Evolutionary conservation across 2,113 vertebrate genomes (phyloP).

Genomic region (Leucosticte australis): DNA sequence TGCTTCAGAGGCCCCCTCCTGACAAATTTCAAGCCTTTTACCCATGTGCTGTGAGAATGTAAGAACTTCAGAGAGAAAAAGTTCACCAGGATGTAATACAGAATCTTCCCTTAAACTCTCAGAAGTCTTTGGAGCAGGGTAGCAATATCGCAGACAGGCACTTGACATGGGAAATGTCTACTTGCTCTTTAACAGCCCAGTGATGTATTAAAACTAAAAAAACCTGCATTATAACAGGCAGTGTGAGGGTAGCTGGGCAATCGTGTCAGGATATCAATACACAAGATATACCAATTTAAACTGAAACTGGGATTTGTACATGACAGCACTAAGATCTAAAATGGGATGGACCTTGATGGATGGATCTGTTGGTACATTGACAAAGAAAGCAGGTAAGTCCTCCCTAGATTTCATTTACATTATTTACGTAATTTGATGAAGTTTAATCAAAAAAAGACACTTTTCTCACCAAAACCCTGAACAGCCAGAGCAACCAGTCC

Average conservation of each 20-base stretch:
- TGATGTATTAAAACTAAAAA: not conserved
- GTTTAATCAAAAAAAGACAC: not conserved
- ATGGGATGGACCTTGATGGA: not conserved
- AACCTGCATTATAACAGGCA: not conserved
- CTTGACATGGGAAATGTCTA: not conserved
- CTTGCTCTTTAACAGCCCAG: not conserved
- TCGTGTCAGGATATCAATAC: not conserved
- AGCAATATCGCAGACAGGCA: not conserved
- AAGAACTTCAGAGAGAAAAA: not conserved
- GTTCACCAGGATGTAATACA: not conserved
- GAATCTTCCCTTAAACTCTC: not conserved
- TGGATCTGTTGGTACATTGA: not conserved
- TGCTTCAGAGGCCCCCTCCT: not conserved
- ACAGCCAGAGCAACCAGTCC: not conserved
- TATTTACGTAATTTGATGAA: not conserved
- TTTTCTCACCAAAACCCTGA: not conserved
- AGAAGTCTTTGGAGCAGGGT: not conserved
- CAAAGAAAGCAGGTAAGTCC: not conserved
- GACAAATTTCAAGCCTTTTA: not conserved
- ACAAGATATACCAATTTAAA: not conserved
- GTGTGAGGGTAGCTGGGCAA: not conserved
- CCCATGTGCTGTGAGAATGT: not conserved
- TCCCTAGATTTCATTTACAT: not conserved
- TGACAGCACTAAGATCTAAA: accelerated
- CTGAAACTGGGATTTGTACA: not conserved